Evolutionary conservation across 2,797 vertebrate species (phyloP), one percentile per base, ranked within the genome.

Genomic region (Parotocinclus haroldoi): DNA sequence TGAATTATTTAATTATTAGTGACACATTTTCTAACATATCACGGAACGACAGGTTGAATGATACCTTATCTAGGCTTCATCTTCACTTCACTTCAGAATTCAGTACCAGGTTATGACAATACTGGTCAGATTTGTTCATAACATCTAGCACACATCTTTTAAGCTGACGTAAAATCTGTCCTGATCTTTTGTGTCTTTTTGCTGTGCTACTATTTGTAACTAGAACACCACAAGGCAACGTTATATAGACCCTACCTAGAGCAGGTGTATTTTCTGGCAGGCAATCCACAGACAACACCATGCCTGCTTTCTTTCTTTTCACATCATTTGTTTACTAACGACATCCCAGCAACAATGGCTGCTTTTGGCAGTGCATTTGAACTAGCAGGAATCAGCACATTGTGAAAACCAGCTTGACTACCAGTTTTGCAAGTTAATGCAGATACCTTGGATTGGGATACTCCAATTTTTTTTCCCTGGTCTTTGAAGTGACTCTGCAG

Each of bases 391-490:
- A 65, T 75, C 72, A 72, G 70, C 68, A 75, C 72, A 80, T 74
- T 81, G 79, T 82, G 83, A 83, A 82, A 81, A 82, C 73, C 77
- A 57, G 65, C 74, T 74, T 64, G 78, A 72, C 57, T 27, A n/a
- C 74, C 73, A 76, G 63, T 69, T 81, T 74, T 85, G 88, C 85
- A 89, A 88, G 83, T 82, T 85, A 87, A 89, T 84, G 82, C 69
- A 10, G 16, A 67, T 18, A 53, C 74, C 76, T 82, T 77, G 71
- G 76, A 80, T 82, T 76, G 74, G 77, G 8, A 42, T 50, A 19
- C 76, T 78, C 71, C 53, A 10, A 37, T 68, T 75, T 83, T 80
- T 76, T 82, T 79, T 69, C 77, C 66, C 57, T 55, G 62, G 57
- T 58, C 77, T 87, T 83, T 84, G 78, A 85, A 69, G 74, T 76